Base-by-base conservation (phyloP, 2,797 vertebrate genomes). In the Mycteria americana region DNA sequence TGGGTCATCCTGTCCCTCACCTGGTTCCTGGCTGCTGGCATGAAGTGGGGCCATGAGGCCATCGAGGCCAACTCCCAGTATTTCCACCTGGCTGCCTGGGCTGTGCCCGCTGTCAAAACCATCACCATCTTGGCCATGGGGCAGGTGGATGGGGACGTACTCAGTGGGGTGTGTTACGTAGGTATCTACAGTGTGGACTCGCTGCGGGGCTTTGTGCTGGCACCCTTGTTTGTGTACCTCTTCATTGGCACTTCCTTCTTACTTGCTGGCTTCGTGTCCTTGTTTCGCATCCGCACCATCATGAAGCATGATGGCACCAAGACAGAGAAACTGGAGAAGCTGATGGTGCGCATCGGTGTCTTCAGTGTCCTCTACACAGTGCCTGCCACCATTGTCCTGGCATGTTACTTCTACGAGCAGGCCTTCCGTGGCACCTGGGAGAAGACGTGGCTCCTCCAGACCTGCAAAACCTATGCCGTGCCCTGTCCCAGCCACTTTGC, bases 271-370 rank as follows among this genome's bases (percentile, higher is more conserved):
- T 99, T 99, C 3, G 99, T 99, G 80, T 99, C 99, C 7, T 98
- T 99, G 59, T 99, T 99, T 97, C 98, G 99, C 53, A 99, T 99
- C 97, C 98, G 99, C 95, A 99, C 99, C 97, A 99, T 99, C 97
- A 99, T 99, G 99, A 99, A 99, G 90, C 99, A 99, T 3, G 99
- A 99, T 22, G 99, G 99, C 86, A 99, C 99, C 97, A 99, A 99
- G 98, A 99, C 99, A 0, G 99, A 99, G 98, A 99, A 99, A 96
- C 96, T 99, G 98, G 99, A 99, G 98, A 99, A 99, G 98, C 96
- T 99, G 75, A 99, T 99, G 99, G 99, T 99, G 78, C 98, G 99
- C 51, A 99, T 99, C 4, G 99, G 99, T 2, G 99, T 99, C 95
- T 99, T 99, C 97, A 99, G 99, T 2, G 99, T 99, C 60, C 99